A percentile compares a stretch with the other conserved stretches of the same genome.
These are phyloP conservation scores for Tenthredo livida DNA, from an alignment of 2,888 invertebrate genomes.

Conservation along the genomic window DNA sequence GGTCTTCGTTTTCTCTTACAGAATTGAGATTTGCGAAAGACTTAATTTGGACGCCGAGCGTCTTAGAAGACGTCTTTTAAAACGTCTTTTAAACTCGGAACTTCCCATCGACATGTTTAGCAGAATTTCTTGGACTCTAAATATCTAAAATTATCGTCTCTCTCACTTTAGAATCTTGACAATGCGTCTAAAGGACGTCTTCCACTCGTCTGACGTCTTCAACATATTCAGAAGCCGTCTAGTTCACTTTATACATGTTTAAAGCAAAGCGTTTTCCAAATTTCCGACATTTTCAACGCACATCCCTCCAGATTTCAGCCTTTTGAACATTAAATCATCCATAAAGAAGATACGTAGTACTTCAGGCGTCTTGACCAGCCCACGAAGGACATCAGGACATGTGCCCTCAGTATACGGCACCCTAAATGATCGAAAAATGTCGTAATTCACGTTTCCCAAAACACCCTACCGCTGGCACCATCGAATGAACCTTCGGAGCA, in stretches of 20 bases:
- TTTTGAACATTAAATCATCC: no score
- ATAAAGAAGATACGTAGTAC: no score
- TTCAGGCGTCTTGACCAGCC: no score
- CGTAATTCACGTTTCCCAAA: no score
- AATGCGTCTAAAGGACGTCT: background rate
- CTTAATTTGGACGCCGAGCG: background rate
- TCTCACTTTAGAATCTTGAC: background rate
- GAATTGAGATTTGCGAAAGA: background rate
- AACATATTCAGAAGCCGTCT: no score
- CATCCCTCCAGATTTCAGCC: no score
- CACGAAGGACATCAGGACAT: background rate
- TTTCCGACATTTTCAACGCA: background rate
- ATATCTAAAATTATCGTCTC: background rate
- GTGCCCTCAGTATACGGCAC: background rate
- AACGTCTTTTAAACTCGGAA: background rate
- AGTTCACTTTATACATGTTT: background rate
- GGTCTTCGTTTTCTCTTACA: background rate
- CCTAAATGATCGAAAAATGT: background rate
- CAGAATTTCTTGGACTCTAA: background rate
- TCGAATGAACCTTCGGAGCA: background rate
- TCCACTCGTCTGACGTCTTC: no score
- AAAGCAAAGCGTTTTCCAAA: background rate
- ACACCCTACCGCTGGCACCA: background rate
- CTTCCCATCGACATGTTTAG: background rate
- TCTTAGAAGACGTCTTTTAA: background rate